Base-by-base conservation (phyloP, 2,888 invertebrate genomes). In the Aproaerema taeniolella region DNA sequence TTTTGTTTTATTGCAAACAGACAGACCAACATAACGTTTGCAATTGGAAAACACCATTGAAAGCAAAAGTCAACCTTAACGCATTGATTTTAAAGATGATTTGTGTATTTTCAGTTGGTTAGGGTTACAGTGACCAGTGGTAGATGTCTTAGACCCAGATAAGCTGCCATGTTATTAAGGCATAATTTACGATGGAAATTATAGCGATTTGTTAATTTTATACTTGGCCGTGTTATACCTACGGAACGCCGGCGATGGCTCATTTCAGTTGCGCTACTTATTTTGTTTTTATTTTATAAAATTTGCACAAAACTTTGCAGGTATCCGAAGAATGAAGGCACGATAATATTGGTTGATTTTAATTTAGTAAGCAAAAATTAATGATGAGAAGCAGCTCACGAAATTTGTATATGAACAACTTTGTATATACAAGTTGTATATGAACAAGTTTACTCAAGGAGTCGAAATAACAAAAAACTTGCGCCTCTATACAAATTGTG, bases 161-260 rank as follows among this genome's bases (percentile, higher is more conserved):
- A 82, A 74, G 67, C 61, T 61, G 58, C 64, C 62, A 60, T 77
- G 70, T 81, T 82, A 81, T 83, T 82, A 82, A 59, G 67, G 76
- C 57, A 68, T 73, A 82, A 82, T 82, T 82, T 80, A 72, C 72
- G 65, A 69, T 72, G 72, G 59, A 79, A 82, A 79, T 82, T 67
- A 77, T 77, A 66, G 66, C 73, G 70, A 80, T 85, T 83, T 81
- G 81, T 79, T 81, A 81, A 82, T 82, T 77, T 76, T 71, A 73
- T 67, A 74, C 68, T 66, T 58, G 59, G 66, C 56, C 50, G 61
- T 64, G 61, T 68, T 68, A 66, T 60, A 55, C n/a, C n/a, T n/a
- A n/a, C n/a, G n/a, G n/a, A n/a, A n/a, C 55, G 42, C 48, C 51
- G 66, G 48, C 61, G 66, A 65, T 62, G 65, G 58, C 47, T 56